Evolutionary conservation across 2,113 vertebrate genomes (phyloP).

Genomic region (Pelmatolapia mariae): DNA sequence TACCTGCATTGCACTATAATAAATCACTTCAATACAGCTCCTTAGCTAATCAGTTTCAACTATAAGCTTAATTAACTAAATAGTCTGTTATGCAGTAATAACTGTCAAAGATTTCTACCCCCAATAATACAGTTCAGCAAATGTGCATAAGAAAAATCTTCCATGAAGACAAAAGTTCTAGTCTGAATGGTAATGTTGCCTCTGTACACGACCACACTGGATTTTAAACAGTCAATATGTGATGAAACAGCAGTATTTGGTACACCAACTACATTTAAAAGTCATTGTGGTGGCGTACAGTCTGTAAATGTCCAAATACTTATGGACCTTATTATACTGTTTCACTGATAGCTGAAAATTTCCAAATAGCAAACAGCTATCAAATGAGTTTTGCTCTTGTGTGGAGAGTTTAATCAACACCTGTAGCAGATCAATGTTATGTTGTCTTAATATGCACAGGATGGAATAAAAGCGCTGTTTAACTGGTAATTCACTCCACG

Average conservation of each 20-base stretch:
- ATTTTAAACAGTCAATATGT: not conserved
- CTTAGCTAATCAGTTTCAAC: not conserved
- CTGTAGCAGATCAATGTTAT: not conserved
- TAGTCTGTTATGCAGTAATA: not conserved
- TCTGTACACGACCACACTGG: not conserved
- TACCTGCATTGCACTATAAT: not conserved
- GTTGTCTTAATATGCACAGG: not conserved
- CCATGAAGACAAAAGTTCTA: not conserved
- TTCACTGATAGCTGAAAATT: not conserved
- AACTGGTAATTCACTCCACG: not conserved
- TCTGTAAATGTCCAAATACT: not conserved
- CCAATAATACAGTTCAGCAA: not conserved
- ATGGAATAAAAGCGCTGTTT: not conserved
- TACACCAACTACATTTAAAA: not conserved
- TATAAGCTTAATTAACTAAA: not conserved
- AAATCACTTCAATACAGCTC: not conserved
- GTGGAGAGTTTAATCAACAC: not conserved
- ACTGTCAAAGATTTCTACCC: not conserved
- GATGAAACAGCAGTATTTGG: not conserved
- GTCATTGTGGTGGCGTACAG: not conserved
- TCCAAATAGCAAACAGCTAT: not conserved
- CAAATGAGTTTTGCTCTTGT: not conserved
- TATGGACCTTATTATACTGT: not conserved
- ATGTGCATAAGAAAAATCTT: not conserved
- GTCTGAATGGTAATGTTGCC: not conserved